A percentile compares a stretch with the other conserved stretches of the same genome.
phyloP scores from a whole-genome alignment of 2,113 vertebrate species.

The Hippocampus barbouri region DNA sequence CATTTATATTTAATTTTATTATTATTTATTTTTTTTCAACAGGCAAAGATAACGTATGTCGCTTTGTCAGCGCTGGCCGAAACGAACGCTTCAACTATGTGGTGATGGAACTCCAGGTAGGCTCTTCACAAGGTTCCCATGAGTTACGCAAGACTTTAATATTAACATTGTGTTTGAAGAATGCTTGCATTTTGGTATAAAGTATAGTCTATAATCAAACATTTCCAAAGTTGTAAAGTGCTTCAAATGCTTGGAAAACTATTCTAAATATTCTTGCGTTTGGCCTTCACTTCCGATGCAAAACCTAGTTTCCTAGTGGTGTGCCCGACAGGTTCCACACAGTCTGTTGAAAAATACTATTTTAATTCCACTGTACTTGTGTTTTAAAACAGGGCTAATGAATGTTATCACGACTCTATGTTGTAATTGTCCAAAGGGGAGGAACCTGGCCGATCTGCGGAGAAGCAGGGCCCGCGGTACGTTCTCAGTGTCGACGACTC shows the following conservation, averaged over 20 bases:
- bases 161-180: no score
- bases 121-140: background rate
- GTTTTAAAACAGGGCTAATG: background rate
- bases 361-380: background rate
- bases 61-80: constrained; percentile 94
- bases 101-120: constrained; percentile 97
- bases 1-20: background rate
- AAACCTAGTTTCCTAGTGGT: no score
- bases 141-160: background rate
- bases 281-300: no score
- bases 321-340: no score
- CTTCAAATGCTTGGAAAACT: no score
- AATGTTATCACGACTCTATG: background rate
- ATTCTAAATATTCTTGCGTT: no score
- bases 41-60: constrained; percentile 98
- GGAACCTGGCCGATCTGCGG: constrained; percentile 93
- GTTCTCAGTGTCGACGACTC: constrained; percentile 88
- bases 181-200: background rate
- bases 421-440: constrained; percentile 73
- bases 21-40: constrained; percentile 12
- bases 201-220: no score
- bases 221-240: no score
- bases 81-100: constrained; percentile 99
- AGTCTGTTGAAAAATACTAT: no score
- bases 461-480: constrained; percentile 87